These are phyloP conservation scores for Brachionus manjavacas DNA, from an alignment of 1,140 invertebrate species.

Conservation along the genomic window DNA sequence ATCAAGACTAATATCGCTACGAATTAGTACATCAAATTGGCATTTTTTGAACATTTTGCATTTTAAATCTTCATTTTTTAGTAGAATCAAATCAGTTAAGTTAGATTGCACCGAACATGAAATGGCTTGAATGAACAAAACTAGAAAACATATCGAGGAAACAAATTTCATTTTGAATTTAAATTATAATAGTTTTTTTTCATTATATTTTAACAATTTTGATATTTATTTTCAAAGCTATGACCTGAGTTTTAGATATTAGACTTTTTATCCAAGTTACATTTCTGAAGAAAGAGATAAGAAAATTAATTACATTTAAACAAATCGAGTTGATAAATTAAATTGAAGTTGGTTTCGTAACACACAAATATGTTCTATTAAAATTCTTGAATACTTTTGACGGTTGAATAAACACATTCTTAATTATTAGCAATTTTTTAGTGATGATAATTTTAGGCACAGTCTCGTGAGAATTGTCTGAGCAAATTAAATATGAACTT, in stretches of 20 bases:
- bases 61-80: background rate
- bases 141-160: background rate
- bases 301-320: background rate
- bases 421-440: too few relatives aligned
- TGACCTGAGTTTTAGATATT: background rate
- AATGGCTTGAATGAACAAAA: background rate
- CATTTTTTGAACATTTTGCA: constrained; percentile 21
- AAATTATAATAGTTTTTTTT: background rate
- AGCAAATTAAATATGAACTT: too few relatives aligned
- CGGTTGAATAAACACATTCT: background rate
- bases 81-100: background rate
- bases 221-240: background rate
- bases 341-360: background rate
- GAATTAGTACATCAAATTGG: background rate
- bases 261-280: background rate
- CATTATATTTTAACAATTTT: background rate
- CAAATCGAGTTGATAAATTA: background rate
- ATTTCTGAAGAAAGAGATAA: background rate
- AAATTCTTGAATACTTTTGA: background rate
- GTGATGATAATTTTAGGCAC: too few relatives aligned
- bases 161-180: background rate
- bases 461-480: too few relatives aligned
- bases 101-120: background rate
- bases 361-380: background rate
- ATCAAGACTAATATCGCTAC: background rate